phyloP scores from a whole-genome alignment of 1,140 invertebrate genomes.

The Calephelis nemesis region DNA sequence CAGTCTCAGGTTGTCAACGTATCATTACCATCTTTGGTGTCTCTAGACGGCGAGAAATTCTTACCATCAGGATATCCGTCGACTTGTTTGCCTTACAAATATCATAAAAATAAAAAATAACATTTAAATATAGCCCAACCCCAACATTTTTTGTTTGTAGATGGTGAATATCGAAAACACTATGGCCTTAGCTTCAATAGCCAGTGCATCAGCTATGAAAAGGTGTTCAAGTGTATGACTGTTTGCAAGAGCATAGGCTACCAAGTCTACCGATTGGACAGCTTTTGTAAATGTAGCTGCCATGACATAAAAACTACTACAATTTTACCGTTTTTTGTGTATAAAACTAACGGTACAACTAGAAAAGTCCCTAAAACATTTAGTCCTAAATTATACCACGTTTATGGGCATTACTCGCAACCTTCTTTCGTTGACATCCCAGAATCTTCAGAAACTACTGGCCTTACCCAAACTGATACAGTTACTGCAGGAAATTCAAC shows the following conservation, averaged over 20 bases:
- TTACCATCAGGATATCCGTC: too few species aligned
- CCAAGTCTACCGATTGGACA: slow-evolving; percentile 50
- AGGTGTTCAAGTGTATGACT: slow-evolving; percentile 58
- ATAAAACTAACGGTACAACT: slow-evolving; percentile 58
- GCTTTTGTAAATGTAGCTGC: slow-evolving; percentile 54
- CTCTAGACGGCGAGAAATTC: too few species aligned
- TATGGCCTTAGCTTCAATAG: slow-evolving; percentile 56
- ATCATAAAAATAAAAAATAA: too few species aligned
- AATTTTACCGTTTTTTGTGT: slow-evolving; percentile 53
- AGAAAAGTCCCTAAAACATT: slow-evolving; percentile 43
- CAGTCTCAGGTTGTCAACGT: too few species aligned
- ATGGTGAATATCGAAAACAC: slow-evolving; percentile 48
- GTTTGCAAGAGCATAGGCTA: slow-evolving; percentile 61
- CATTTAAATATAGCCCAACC: too few species aligned
- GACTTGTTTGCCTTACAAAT: too few species aligned
- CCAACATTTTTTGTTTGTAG: slow-evolving; percentile 23
- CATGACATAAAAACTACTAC: slow-evolving; percentile 57
- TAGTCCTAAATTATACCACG: slow-evolving; percentile 48
- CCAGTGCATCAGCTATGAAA: slow-evolving; percentile 42
- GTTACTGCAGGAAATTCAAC: background rate
- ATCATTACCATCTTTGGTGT: too few species aligned
- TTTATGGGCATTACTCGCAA: slow-evolving; percentile 52
- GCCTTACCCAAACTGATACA: background rate
- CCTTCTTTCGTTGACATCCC: slow-evolving; percentile 5
- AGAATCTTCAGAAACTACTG: background rate